Evolutionary conservation across 2,113 vertebrate genomes (phyloP).

Genomic region (Cygnus atratus): DNA sequence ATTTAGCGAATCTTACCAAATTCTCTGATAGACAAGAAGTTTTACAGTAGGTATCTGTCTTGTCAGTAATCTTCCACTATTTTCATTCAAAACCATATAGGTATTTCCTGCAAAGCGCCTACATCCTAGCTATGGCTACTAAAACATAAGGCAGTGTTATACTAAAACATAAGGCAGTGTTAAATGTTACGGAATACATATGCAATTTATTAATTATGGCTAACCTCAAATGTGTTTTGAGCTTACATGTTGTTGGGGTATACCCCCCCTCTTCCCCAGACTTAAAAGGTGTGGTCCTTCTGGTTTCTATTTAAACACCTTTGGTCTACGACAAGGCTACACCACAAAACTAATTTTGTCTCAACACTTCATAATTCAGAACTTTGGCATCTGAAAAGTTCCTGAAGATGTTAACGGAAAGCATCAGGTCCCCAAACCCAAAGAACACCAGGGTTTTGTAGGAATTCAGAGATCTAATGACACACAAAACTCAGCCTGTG

Average conservation of each 20-base stretch:
- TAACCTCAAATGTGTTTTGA: background rate
- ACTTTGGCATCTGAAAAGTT: background rate
- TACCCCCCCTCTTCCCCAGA: background rate
- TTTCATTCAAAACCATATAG: background rate
- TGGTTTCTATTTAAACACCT: background rate
- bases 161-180: background rate
- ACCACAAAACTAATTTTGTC: background rate
- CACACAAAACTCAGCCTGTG: background rate
- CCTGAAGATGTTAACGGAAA: background rate
- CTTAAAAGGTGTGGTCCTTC: background rate
- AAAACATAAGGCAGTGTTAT: background rate
- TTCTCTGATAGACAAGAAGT: background rate
- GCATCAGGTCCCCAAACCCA: background rate
- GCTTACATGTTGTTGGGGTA: background rate
- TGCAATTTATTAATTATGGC: fast-evolving
- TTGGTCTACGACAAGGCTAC: background rate
- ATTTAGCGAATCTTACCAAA: background rate
- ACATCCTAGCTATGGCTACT: background rate
- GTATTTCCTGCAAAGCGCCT: background rate
- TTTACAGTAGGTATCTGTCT: background rate
- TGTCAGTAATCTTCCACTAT: background rate
- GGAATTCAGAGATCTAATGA: background rate
- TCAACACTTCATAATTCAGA: background rate
- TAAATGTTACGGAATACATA: background rate
- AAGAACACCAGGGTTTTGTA: background rate